Percentiles rank a stretch among this genome's conserved stretches.
Evolutionary conservation across 2,797 vertebrate genomes (phyloP).

Genomic region (Odontamblyopus lacepedii): DNA sequence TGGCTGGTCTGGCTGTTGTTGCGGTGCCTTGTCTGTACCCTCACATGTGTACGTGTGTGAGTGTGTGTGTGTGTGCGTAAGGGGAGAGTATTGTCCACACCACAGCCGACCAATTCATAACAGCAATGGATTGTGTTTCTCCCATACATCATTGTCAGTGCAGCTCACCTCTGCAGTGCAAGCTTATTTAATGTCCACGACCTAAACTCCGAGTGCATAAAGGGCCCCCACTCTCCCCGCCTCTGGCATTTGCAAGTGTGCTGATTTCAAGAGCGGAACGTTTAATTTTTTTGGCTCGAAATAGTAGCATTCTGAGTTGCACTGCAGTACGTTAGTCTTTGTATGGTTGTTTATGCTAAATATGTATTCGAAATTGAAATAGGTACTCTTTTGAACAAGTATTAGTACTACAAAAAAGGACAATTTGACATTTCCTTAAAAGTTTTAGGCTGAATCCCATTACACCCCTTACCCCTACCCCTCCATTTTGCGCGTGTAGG

Average conservation of each 20-base stretch:
- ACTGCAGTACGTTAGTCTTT: neutral
- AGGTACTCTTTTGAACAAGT: too few relatives aligned
- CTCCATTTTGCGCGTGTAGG: too few relatives aligned
- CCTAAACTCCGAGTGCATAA: slow-evolving; percentile 64
- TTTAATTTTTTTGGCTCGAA: slow-evolving; percentile 19
- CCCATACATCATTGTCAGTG: slow-evolving; percentile 78
- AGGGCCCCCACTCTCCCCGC: slow-evolving; percentile 53
- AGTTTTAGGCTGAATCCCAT: too few relatives aligned
- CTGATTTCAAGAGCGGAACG: slow-evolving; percentile 29
- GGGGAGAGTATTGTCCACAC: slow-evolving; percentile 40
- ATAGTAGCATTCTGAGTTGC: slow-evolving; percentile 11
- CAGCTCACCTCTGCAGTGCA: slow-evolving; percentile 71
- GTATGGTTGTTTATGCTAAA: too few relatives aligned
- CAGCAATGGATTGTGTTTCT: slow-evolving; percentile 63
- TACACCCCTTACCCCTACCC: too few relatives aligned
- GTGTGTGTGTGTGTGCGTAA: slow-evolving; percentile 28
- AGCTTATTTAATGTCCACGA: slow-evolving; percentile 76
- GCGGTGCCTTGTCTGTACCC: slow-evolving; percentile 5
- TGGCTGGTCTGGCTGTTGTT: slow-evolving; percentile 43
- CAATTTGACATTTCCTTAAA: too few relatives aligned
- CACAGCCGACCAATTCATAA: slow-evolving; percentile 64
- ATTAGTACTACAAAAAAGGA: too few relatives aligned
- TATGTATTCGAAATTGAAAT: too few relatives aligned
- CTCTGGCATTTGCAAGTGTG: slow-evolving; percentile 58
- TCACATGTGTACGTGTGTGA: slow-evolving; percentile 18